These are phyloP conservation scores for Eristalis intricaria DNA, from an alignment of 2,888 invertebrate genomes.

Conservation along the genomic window DNA sequence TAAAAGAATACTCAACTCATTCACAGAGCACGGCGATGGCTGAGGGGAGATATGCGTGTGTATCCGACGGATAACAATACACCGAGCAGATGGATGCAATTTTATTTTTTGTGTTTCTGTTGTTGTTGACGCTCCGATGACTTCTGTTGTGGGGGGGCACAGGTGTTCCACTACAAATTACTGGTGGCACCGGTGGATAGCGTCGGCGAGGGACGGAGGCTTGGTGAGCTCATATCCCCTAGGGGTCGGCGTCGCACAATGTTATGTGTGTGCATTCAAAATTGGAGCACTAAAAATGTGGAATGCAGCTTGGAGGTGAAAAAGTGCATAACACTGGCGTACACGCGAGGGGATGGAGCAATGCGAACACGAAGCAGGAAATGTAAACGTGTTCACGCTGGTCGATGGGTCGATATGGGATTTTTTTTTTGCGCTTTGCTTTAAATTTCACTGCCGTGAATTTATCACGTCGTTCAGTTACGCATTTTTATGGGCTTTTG, in stretches of 20 bases:
- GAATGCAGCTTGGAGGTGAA: conserved; percentile 9
- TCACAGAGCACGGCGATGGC: neutral
- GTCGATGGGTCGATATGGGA: neutral
- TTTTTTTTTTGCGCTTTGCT: neutral
- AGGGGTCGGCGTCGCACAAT: conserved; percentile 54
- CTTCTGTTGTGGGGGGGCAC: neutral
- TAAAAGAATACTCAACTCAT: neutral
- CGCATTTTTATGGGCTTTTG: neutral
- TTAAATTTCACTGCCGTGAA: neutral
- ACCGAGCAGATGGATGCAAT: neutral
- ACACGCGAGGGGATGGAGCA: neutral
- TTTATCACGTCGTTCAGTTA: neutral
- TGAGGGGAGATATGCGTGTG: neutral
- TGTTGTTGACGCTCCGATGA: neutral
- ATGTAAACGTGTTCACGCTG: neutral
- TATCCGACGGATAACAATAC: neutral
- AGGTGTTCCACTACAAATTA: neutral
- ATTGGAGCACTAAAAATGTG: conserved; percentile 59
- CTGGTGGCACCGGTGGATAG: neutral
- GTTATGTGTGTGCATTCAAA: conserved; percentile 26
- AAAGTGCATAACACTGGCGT: neutral
- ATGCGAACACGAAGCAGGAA: neutral
- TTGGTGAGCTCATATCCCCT: conserved; percentile 43
- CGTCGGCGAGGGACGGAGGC: neutral
- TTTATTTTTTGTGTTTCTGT: neutral